Evolutionary conservation across 92 coral and sea anemone species (phyloP).

Genomic region (Nematostella vectensis): DNA sequence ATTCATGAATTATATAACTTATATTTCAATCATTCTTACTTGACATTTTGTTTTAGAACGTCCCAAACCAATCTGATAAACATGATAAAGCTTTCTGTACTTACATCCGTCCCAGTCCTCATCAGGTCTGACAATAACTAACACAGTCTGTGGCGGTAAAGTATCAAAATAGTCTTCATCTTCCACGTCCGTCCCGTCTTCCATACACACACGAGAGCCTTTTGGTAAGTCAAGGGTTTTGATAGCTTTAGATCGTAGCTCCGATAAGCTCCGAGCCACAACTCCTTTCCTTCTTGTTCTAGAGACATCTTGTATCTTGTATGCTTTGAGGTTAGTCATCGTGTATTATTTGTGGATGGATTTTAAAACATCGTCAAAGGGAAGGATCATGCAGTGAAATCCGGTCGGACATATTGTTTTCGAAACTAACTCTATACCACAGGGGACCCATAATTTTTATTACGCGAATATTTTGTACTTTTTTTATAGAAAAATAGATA

Average conservation of each 20-base stretch:
- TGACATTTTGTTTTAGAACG: too few species aligned
- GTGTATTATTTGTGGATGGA: neutral
- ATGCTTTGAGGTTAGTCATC: constrained; percentile 52
- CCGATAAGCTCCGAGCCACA: constrained; percentile 50
- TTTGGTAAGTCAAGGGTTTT: constrained; percentile 43
- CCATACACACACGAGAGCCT: constrained; percentile 52
- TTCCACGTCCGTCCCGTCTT: constrained; percentile 85
- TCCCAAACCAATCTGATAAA: too few species aligned
- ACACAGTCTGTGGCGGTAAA: constrained; percentile 70
- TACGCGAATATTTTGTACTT: too few species aligned
- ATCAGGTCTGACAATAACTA: constrained; percentile 66
- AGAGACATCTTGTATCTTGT: constrained; percentile 71
- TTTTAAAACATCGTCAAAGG: too few species aligned
- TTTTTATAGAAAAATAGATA: too few species aligned
- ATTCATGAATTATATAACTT: too few species aligned
- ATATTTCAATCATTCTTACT: too few species aligned
- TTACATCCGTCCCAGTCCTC: constrained; percentile 80
- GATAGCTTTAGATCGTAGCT: constrained; percentile 48
- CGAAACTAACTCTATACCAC: too few species aligned
- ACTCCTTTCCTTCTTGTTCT: constrained; percentile 64
- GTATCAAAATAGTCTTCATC: constrained; percentile 68
- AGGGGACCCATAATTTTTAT: too few species aligned
- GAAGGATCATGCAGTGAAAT: too few species aligned
- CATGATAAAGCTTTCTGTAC: too few species aligned
- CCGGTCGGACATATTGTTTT: too few species aligned